Conservation (phyloP, 2,113 vertebrate species). For the Aramus guarauna region DNA sequence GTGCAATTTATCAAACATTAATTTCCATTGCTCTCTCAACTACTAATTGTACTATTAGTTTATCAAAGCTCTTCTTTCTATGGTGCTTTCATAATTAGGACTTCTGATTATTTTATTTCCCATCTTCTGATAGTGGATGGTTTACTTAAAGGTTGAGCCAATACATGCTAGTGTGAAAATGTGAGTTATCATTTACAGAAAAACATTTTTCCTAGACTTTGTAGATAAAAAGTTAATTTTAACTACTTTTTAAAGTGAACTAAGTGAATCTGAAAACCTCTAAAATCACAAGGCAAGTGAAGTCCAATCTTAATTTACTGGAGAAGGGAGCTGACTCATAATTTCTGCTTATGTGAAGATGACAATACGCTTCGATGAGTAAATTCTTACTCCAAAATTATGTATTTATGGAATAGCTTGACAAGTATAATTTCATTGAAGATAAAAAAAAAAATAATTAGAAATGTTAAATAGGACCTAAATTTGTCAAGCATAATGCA, state of each 20-base stretch:
- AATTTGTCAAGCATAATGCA: slow-evolving; percentile 14
- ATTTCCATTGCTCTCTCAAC: neutral
- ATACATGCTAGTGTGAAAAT: neutral
- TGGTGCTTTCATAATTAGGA: neutral
- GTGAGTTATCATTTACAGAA: neutral
- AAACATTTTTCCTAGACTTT: neutral
- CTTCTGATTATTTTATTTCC: neutral
- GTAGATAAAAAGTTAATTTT: neutral
- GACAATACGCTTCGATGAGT: neutral
- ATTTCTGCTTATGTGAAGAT: neutral
- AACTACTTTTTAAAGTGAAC: neutral
- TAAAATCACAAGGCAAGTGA: neutral
- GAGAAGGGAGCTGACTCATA: neutral
- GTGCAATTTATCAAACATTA: neutral
- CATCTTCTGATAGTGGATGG: neutral
- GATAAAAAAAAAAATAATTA: neutral
- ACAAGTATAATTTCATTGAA: slow-evolving; percentile 22
- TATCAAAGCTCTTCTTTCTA: neutral
- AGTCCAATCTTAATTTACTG: neutral
- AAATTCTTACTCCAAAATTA: slow-evolving; percentile 1
- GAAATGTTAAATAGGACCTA: slow-evolving; percentile 37
- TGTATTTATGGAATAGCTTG: slow-evolving; percentile 14
- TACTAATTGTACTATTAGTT: neutral
- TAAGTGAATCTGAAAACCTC: neutral
- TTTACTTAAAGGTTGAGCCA: neutral